A percentile compares a stretch with the other conserved stretches of the same genome.
phyloP scores from a whole-genome alignment of 2,888 invertebrate genomes.

The Oxytorus armatus region DNA sequence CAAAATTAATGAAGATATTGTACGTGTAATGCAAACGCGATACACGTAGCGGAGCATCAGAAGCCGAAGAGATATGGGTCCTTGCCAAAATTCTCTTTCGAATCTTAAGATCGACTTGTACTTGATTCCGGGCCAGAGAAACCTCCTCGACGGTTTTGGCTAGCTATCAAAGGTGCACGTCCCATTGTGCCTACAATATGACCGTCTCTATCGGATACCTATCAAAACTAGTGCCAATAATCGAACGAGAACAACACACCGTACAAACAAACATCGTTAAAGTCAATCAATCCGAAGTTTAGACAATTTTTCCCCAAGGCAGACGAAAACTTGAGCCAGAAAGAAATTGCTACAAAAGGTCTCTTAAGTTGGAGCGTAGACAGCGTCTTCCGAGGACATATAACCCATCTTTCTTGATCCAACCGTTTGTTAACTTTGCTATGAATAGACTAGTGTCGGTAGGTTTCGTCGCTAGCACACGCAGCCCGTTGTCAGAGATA shows the following conservation, averaged over 20 bases:
- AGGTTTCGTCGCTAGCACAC: constrained; percentile 23
- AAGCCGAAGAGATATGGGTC: constrained; percentile 57
- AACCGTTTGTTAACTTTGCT: constrained; percentile 52
- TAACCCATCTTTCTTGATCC: constrained; percentile 3
- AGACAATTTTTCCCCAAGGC: constrained; percentile 29
- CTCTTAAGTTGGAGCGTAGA: too few species aligned
- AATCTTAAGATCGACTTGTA: constrained; percentile 65
- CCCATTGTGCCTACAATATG: constrained; percentile 41
- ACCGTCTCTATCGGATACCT: constrained; percentile 10
- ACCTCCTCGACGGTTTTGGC: constrained; percentile 67
- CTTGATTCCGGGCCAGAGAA: constrained; percentile 69
- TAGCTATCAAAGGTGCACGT: constrained; percentile 55
- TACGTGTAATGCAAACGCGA: not conserved
- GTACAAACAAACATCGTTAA: constrained; percentile 62
- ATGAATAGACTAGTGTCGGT: constrained; percentile 46
- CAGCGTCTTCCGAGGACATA: not conserved
- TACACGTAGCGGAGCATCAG: constrained; percentile 8
- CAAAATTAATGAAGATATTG: not conserved
- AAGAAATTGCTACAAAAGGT: constrained; percentile 21
- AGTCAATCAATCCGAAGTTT: constrained; percentile 50
- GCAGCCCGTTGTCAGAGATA: constrained; percentile 52
- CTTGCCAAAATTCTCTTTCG: constrained; percentile 68
- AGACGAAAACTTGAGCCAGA: not conserved
- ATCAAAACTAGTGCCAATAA: constrained; percentile 54
- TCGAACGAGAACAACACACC: constrained; percentile 48